These are phyloP conservation scores for Pyrgus malvae DNA, from an alignment of 2,888 invertebrate genomes.

Conservation along the genomic window DNA sequence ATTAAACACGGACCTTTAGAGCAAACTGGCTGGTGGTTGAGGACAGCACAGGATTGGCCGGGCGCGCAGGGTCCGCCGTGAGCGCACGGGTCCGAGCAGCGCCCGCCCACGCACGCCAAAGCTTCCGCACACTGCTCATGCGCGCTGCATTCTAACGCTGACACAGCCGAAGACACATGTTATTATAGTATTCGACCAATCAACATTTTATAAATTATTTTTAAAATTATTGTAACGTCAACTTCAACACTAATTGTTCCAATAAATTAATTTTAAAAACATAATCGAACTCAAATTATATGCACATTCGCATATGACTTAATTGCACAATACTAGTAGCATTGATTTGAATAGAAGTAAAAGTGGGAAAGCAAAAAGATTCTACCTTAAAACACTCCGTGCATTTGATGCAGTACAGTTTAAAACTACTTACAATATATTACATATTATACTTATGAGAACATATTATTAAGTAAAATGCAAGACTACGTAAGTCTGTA, in stretches of 20 bases:
- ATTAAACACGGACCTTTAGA: slow-evolving; percentile 85
- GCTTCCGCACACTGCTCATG: slow-evolving; percentile 90
- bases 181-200: not conserved
- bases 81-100: slow-evolving; percentile 92
- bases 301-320: no score
- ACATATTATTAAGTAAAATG: slow-evolving; percentile 8
- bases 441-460: slow-evolving; percentile 11
- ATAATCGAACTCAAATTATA: no score
- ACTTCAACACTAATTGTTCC: not conserved
- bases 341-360: slow-evolving; percentile 23
- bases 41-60: slow-evolving; percentile 90
- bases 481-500: slow-evolving; percentile 8
- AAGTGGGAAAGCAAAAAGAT: slow-evolving; percentile 22
- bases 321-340: slow-evolving; percentile 3
- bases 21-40: slow-evolving; percentile 92
- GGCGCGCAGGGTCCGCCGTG: slow-evolving; percentile 87
- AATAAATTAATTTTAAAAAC: not conserved
- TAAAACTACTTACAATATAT: slow-evolving; percentile 16
- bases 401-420: slow-evolving; percentile 18
- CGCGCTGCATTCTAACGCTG: slow-evolving; percentile 90
- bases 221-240: not conserved
- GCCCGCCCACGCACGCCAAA: slow-evolving; percentile 89
- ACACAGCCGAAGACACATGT: slow-evolving; percentile 39
- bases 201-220: not conserved
- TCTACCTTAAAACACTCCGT: slow-evolving; percentile 21